phyloP scores from a whole-genome alignment of 2,797 vertebrate species.

The Sebastes dallii region DNA sequence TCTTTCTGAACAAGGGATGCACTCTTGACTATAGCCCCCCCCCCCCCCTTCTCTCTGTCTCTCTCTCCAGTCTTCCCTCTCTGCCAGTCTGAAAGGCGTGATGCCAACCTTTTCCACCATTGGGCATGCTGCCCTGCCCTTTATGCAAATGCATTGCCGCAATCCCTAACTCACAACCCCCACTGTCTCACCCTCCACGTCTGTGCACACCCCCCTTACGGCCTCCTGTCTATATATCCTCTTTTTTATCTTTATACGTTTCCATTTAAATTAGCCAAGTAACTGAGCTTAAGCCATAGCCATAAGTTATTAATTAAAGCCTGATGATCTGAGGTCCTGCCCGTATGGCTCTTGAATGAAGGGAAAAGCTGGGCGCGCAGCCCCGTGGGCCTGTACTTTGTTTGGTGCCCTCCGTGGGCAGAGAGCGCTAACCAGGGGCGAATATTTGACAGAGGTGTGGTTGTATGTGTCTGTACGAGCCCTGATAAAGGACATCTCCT shows the following conservation, averaged over 20 bases:
- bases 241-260: constrained; percentile 27
- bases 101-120: constrained; percentile 86
- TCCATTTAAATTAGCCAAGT: constrained; percentile 32
- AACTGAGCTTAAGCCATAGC: constrained; percentile 36
- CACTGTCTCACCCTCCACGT: constrained; percentile 72
- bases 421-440: constrained; percentile 45
- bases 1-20: constrained; percentile 85
- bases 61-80: constrained; percentile 76
- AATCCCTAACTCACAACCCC: constrained; percentile 81
- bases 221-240: constrained; percentile 54
- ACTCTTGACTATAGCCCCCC: constrained; percentile 82
- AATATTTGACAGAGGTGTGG: constrained; percentile 70
- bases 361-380: constrained; percentile 7
- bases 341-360: constrained; percentile 8
- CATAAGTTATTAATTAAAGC: constrained; percentile 41
- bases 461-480: constrained; percentile 63
- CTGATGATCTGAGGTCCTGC: constrained; percentile 13
- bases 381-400: constrained; percentile 38
- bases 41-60: constrained; percentile 55
- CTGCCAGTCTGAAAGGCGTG: constrained; percentile 85
- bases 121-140: constrained; percentile 87
- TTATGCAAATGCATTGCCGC: constrained; percentile 85
- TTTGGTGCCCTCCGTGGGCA: constrained; percentile 39
- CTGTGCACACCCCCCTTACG: constrained; percentile 33
- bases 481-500: constrained; percentile 67